Conservation (phyloP, 1,140 invertebrate species). For the Drepana arcuata region DNA sequence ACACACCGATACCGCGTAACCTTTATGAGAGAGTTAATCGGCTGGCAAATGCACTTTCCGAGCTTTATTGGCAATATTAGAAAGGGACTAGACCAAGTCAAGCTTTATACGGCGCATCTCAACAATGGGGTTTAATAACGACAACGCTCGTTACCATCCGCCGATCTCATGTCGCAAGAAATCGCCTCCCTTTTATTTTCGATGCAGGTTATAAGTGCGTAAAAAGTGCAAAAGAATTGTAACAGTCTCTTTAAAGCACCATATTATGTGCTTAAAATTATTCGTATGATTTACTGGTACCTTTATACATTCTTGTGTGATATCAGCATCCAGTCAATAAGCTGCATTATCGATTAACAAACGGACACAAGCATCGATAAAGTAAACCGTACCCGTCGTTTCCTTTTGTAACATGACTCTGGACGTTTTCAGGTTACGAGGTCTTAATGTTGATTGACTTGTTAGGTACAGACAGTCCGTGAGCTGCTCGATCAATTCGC, state of each 20-base stretch:
- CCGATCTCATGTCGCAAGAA: conserved; percentile 33
- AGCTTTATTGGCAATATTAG: conserved; percentile 56
- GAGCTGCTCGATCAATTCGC: conserved; percentile 13
- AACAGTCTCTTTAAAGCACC: conserved; percentile 24
- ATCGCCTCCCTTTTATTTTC: conserved; percentile 39
- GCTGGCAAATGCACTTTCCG: conserved; percentile 45
- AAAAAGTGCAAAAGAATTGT: conserved; percentile 35
- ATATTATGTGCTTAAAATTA: no score
- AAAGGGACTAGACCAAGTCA: conserved; percentile 31
- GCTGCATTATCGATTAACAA: no score
- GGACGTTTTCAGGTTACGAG: conserved; percentile 13
- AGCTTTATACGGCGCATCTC: conserved; percentile 48
- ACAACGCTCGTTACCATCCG: conserved; percentile 45
- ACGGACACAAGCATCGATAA: no score
- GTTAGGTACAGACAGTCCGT: conserved; percentile 11
- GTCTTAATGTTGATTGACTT: conserved; percentile 15
- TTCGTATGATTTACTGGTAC: no score
- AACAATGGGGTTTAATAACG: conserved; percentile 54
- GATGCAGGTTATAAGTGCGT: conserved; percentile 28
- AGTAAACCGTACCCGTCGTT: conserved; percentile 5
- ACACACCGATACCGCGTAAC: no score
- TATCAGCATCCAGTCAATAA: no score
- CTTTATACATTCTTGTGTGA: no score
- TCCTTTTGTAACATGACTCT: conserved; percentile 5
- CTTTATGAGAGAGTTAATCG: conserved; percentile 30